Evolutionary conservation across 2,113 vertebrate species (phyloP), one percentile per base, ranked within the genome.

Genomic region (Tauraco erythrolophus): DNA sequence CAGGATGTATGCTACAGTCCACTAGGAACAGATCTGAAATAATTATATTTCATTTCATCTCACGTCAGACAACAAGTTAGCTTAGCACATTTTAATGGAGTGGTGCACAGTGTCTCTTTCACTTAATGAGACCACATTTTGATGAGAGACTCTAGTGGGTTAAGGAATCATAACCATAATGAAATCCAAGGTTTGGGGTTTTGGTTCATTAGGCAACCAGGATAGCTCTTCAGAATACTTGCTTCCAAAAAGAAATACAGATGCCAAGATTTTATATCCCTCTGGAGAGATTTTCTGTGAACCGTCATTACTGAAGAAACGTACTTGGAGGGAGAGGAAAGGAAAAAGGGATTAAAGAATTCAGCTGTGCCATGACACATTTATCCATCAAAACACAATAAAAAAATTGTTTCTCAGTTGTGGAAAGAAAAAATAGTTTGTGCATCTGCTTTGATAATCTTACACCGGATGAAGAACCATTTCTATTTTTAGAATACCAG

Each of bases 201-300:
- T 94, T 97, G 97, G 96, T 97, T 98, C 98, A 98, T 98, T 98
- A 98, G 95, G 97, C 96, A 98, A 95, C 93, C 97, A 95, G 78
- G 90, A 97, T 88, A 85, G 82, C 71, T 97, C 85, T 97, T 98
- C 69, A 83, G 90, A 91, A 96, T 89, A 87, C 75, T 97, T 96
- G 62, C 79, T 98, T 96, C 86, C 86, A 85, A 94, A 97, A 95
- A 96, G 92, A 94, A 97, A 95, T 75, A 91, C 86, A 88, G 60
- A 93, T 72, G 66, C 71, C 94, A 97, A 92, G 88, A 94, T 94
- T 71, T 85, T 95, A 87, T 78, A 90, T 69, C 75, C 41, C 93
- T 92, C 92, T 93, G 27, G 60, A 92, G 88, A 97, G 61, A 92
- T 96, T 92, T 90, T 71, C 91, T 91, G 77, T 92, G 85, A 93